Conservation (phyloP, 2,797 vertebrate species). For the Moxostoma hubbsi region DNA sequence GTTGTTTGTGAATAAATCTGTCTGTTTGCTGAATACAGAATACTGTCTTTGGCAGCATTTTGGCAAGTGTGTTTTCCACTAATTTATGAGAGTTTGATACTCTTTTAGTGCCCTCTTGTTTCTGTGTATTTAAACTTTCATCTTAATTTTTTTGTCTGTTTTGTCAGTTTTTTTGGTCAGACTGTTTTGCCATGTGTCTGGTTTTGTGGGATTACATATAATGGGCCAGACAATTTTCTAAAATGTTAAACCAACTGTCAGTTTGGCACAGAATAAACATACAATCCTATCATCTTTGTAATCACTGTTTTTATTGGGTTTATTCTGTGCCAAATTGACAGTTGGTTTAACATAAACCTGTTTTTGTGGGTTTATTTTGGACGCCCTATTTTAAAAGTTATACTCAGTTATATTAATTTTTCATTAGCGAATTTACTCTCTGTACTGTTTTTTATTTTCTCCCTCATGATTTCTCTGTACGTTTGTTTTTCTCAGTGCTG, state of each 20-base stretch:
- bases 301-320: conserved; percentile 57
- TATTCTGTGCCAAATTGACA: conserved; percentile 55
- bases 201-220: conserved; percentile 65
- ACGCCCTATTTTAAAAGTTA: neutral
- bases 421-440: conserved; percentile 15
- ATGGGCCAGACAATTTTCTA: conserved; percentile 59
- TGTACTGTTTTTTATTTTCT: neutral
- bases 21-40: no score
- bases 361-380: conserved; percentile 54
- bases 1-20: no score
- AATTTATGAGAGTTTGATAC: no score
- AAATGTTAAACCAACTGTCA: conserved; percentile 70
- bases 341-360: no score
- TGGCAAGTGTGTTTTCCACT: no score
- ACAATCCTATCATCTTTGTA: no score
- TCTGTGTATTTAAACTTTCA: no score
- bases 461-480: neutral
- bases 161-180: conserved; percentile 47
- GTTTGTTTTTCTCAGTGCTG: conserved; percentile 72
- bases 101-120: neutral
- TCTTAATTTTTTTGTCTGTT: neutral
- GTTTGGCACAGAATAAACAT: conserved; percentile 69
- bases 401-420: conserved; percentile 11
- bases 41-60: no score
- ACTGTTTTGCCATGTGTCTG: conserved; percentile 62